Conservation (phyloP, 2,797 vertebrate species). For the Pteronotus mesoamericanus region DNA sequence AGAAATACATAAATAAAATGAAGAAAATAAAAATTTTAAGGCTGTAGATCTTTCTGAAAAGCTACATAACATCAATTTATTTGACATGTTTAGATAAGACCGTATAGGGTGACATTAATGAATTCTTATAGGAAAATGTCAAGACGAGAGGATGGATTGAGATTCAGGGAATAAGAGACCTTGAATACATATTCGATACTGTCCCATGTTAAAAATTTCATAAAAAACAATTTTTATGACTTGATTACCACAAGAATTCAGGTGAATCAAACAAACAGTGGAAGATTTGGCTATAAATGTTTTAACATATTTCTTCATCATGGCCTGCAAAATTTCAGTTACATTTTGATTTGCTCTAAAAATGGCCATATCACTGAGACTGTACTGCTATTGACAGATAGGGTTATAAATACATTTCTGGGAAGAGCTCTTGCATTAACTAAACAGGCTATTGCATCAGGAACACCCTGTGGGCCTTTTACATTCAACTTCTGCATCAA, state of each 20-base stretch:
- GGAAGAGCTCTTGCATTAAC: conserved; percentile 63
- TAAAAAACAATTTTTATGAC: conserved; percentile 62
- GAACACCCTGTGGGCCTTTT: conserved; percentile 36
- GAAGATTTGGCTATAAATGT: conserved; percentile 69
- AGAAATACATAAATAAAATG: neutral
- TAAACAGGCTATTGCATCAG: conserved; percentile 62
- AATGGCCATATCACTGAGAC: conserved; percentile 66
- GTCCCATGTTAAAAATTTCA: conserved; percentile 58
- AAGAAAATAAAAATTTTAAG: neutral
- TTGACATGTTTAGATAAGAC: neutral
- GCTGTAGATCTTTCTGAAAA: neutral
- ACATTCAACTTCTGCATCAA: neutral
- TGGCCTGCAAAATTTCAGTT: conserved; percentile 67
- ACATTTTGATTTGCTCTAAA: conserved; percentile 68
- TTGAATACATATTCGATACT: conserved; percentile 6
- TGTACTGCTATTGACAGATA: conserved; percentile 57
- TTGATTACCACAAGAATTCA: conserved; percentile 49
- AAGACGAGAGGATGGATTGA: neutral
- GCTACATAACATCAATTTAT: neutral
- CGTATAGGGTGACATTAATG: conserved; percentile 34
- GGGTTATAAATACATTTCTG: conserved; percentile 76
- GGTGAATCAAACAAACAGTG: conserved; percentile 60
- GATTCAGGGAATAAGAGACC: conserved; percentile 40
- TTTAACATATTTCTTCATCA: conserved; percentile 70
- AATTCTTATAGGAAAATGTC: conserved; percentile 43